A percentile compares a stretch with the other conserved stretches of the same genome.
Evolutionary conservation across 1,140 invertebrate species (phyloP).

Genomic region (Diorhabda elongata): DNA sequence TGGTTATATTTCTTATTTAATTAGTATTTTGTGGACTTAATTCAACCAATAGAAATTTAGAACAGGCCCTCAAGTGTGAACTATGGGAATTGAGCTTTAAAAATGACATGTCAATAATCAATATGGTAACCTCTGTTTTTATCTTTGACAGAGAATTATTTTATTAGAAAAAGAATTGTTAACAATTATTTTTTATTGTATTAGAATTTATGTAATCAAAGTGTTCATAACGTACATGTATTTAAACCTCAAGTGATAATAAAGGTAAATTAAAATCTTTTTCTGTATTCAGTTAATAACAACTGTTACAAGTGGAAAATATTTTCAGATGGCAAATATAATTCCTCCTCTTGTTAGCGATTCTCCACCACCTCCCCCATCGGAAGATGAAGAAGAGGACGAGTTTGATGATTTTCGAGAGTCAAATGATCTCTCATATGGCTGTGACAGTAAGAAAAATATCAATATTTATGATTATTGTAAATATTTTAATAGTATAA

Average conservation of each 20-base stretch:
- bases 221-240: not conserved
- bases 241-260: not conserved
- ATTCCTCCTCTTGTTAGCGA: constrained; percentile 61
- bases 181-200: not conserved
- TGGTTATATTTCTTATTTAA: too few species aligned
- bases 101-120: constrained; percentile 1
- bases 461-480: constrained; percentile 21
- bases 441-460: constrained; percentile 39
- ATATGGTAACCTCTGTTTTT: constrained; percentile 2
- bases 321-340: constrained; percentile 45
- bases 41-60: too few species aligned
- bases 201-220: not conserved
- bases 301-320: not conserved
- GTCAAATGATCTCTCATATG: constrained; percentile 47
- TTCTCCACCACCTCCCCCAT: constrained; percentile 58
- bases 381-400: constrained; percentile 60
- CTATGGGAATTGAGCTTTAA: not conserved
- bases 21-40: too few species aligned
- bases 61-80: too few species aligned
- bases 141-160: constrained; percentile 2
- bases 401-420: constrained; percentile 58
- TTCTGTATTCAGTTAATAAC: not conserved
- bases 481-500: constrained; percentile 1
- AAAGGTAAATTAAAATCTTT: not conserved
- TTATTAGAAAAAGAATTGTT: not conserved